These are phyloP conservation scores for Sarcophaga caerulescens DNA, from an alignment of 2,888 invertebrate species.

Conservation along the genomic window DNA sequence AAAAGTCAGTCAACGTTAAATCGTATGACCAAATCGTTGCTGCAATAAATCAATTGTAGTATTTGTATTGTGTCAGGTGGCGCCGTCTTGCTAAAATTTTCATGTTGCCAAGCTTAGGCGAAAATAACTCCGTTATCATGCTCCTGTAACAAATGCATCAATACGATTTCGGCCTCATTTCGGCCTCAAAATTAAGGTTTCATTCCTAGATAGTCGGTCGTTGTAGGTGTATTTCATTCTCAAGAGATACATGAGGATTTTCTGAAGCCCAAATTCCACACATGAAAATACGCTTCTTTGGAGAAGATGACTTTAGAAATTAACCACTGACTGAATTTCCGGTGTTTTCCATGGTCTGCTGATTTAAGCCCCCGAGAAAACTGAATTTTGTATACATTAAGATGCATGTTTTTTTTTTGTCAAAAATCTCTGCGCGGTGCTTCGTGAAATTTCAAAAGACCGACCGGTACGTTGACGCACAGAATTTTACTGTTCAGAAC, in stretches of 20 bases:
- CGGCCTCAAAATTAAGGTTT: too few relatives aligned
- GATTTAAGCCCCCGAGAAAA: not conserved
- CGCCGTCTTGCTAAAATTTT: too few relatives aligned
- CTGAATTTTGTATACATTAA: not conserved
- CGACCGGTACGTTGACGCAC: not conserved
- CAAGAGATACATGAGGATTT: too few relatives aligned
- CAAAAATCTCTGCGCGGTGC: not conserved
- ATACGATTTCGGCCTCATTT: not conserved
- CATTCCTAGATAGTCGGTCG: too few relatives aligned
- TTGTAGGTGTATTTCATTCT: too few relatives aligned
- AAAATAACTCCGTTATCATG: not conserved
- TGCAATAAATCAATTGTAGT: too few relatives aligned
- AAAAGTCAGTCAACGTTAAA: too few relatives aligned
- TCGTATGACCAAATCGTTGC: too few relatives aligned
- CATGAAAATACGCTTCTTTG: not conserved
- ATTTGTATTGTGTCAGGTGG: too few relatives aligned
- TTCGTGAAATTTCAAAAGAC: not conserved
- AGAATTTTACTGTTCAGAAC: not conserved
- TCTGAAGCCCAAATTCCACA: too few relatives aligned
- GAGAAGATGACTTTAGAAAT: not conserved
- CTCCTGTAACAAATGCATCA: not conserved
- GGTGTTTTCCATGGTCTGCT: not conserved
- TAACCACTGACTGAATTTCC: not conserved
- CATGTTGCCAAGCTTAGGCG: not conserved
- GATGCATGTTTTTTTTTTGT: not conserved